Evolutionary conservation across 35 echinoderm and acorn worm species (phyloP).

Genomic region (Stichopus chloronotus): DNA sequence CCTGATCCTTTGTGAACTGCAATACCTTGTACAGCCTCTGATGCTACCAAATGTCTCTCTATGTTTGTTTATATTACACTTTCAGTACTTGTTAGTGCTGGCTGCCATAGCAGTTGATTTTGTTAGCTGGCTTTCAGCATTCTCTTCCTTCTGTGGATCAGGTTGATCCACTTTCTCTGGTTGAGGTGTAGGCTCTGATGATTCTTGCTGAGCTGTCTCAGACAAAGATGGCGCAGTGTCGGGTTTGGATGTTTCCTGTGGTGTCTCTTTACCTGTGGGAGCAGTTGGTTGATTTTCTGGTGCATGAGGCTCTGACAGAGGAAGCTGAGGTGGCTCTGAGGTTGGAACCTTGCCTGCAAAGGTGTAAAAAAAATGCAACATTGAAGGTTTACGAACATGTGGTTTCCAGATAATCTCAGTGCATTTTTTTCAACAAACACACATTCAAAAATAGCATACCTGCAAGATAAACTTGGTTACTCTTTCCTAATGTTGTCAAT

Average conservation of each 20-base stretch:
- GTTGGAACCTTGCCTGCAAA: neutral
- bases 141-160: neutral
- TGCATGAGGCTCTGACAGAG: neutral
- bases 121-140: neutral
- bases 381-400: too few species aligned
- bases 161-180: neutral
- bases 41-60: neutral
- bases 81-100: neutral
- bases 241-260: neutral
- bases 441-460: too few species aligned
- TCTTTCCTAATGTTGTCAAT: too few species aligned
- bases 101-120: neutral
- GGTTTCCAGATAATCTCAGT: too few species aligned
- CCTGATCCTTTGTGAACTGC: too few species aligned
- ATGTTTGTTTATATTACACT: neutral
- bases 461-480: too few species aligned
- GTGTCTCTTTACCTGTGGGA: too few species aligned
- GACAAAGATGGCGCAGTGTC: neutral
- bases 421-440: too few species aligned
- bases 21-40: too few species aligned
- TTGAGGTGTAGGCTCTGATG: neutral
- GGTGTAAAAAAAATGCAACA: neutral
- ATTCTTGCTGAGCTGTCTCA: neutral
- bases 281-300: neutral
- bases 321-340: neutral